Evolutionary conservation across 2,113 vertebrate species (phyloP), one percentile per base, ranked within the genome.

Genomic region (Mirza zaza): DNA sequence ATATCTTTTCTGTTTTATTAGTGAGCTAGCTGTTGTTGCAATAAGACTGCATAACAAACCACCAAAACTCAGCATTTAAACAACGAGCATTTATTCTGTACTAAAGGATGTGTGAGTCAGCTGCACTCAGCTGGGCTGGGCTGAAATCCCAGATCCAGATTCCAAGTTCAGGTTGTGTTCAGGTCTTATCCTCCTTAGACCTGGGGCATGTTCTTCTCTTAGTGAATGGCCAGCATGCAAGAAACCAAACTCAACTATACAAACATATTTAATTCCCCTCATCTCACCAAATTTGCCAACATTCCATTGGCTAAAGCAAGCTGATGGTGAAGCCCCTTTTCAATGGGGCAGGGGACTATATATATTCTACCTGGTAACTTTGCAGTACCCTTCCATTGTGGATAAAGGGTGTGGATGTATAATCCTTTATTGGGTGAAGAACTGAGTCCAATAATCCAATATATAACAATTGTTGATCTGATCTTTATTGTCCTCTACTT

Each of bases 401-500:
- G 7, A 15, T 39, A 55, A 70, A 87, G 13, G n/a, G 15, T 65
- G 9, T 70, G 50, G 6, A 55, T 52, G 11, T 36, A 63, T 39
- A 79, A 75, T 87, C 42, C 42, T 83, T 25, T n/a, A 27, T 0
- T 59, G 23, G 2, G 32, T 36, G 5, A 76, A 67, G 21, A 67
- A n/a, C 50, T 29, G 48, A 76, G 42, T 50, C 36, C 48, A 21
- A 1, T 80, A 68, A 85, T 39, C 18, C 59, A 45, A 87, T 57
- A 34, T 88, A 67, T 65, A 55, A 68, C 45, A 80, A 71, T 75
- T 91, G 55, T 34, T 94, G 18, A 70, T 76, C 32, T 45, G 87
- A 83, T 75, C 88, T 96, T 92, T 84, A 92, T 87, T 92, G 34
- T 63, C 36, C 57, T 73, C 14, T 39, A 32, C 68, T 77, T 95